Base-by-base conservation (phyloP, 2,113 vertebrate genomes). In the Nanorana parkeri region DNA sequence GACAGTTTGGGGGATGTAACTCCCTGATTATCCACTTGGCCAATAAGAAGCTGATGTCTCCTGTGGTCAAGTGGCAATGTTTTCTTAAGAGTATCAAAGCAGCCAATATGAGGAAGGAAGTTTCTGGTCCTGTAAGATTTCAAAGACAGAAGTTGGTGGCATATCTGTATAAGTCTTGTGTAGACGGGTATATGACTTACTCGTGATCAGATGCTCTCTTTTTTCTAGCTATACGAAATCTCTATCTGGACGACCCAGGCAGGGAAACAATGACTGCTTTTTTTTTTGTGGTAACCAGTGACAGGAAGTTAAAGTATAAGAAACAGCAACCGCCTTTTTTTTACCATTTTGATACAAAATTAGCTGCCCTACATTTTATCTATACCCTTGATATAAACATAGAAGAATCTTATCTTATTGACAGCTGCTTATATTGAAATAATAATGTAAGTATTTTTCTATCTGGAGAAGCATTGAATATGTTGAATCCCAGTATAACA, bases 241-340 rank as follows among this genome's bases (percentile, higher is more conserved):
- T 66, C 28, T 82, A 75, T 74, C 80, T 73, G 60, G 13, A 65
- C 21, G 23, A 61, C 60, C 41, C 58, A 74, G 58, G 41, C 23
- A 56, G 51, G 52, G 63, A 82, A 82, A 75, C 23, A 41, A 56
- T 74, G 61, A 75, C 69, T 82, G 80, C 56, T 58, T 75, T 82
- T 52, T 67, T 47, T 65, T 55, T 19, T 3, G 52, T 66, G 54
- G 72, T 56, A 56, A 82, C 26, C 52, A 66, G 69, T 65, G n/a
- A 82, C 80, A 82, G 80, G 69, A 82, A 82, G 80, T 75, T 15
- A 55, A 82, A 63, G 75, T 47, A 82, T 36, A 52, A 81, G 41
- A 58, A 61, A 82, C 58, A 73, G 29, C 11, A 41, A 60, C 60
- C 75, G 69, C 69, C 60, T 52, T 29, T 17, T 29, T 17, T 47